Base-by-base conservation (phyloP, 2,888 invertebrate genomes). In the Tachina grossa region DNA sequence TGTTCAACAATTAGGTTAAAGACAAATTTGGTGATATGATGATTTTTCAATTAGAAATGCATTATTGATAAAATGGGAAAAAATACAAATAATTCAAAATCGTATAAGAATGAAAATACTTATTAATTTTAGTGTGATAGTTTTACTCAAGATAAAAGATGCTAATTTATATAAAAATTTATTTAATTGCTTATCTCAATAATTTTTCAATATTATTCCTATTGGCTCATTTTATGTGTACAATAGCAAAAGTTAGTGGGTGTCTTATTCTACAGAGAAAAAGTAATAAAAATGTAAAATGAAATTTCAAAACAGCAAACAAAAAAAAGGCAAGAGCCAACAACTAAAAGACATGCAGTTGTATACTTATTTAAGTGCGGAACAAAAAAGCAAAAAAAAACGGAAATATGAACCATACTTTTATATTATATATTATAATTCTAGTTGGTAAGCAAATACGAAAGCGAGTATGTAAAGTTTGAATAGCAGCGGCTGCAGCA, bases 351-450 rank as follows among this genome's bases (percentile, higher is more conserved):
- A 49, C 82, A 79, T 39, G 31, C 71, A 83, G 75, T 78, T 75
- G 59, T 66, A 57, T 79, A 79, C 55, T 69, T 83, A 66, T 83
- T 72, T 83, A 83, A 82, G 71, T 75, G 75, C 51, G 49, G 68
- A 68, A 61, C 55, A 66, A 51, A 47, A 22, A 43, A 59, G 43
- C 31, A 31, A 31, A 41, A 71, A 71, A 61, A 63, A 79, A 79
- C 74, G 79, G 85, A 83, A 83, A 83, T 83, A 83, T 79, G 76
- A 85, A 71, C 65, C 79, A 79, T 71, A 72, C 71, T 82, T 76
- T 75, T 79, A 85, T 85, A 79, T 76, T 83, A n/a, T n/a, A n/a
- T n/a, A 79, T 85, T 83, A 85, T 85, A 85, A 83, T 85, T 85
- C 79, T 47, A 72, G 71, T 31, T 72, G 77, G 83, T 72, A 77